These are phyloP conservation scores for Metellina segmentata DNA, from an alignment of 2,888 invertebrate species.

Conservation along the genomic window DNA sequence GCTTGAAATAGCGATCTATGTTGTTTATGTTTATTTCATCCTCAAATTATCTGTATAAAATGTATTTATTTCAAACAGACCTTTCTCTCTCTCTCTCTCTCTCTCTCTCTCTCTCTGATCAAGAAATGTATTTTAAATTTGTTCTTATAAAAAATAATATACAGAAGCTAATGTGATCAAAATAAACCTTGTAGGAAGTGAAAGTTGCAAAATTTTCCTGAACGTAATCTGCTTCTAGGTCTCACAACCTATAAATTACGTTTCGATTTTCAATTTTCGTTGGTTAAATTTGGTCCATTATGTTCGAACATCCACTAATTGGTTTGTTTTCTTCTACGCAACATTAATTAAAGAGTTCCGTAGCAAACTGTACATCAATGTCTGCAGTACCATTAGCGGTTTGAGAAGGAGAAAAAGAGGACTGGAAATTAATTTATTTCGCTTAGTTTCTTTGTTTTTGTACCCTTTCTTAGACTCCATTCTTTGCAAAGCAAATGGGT, in stretches of 20 bases:
- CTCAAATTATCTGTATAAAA: too few relatives aligned
- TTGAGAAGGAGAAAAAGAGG: constrained; percentile 40
- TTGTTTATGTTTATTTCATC: too few relatives aligned
- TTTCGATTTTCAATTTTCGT: constrained; percentile 54
- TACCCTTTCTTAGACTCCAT: constrained; percentile 8
- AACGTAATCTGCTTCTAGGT: constrained; percentile 18
- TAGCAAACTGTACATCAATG: constrained; percentile 53
- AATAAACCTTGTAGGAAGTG: background rate
- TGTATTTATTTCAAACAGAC: too few relatives aligned
- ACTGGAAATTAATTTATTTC: constrained; percentile 61
- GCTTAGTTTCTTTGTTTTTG: constrained; percentile 18
- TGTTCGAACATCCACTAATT: constrained; percentile 45
- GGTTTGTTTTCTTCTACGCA: constrained; percentile 56
- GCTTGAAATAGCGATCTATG: too few relatives aligned
- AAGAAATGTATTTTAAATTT: too few relatives aligned
- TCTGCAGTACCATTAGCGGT: constrained; percentile 61
- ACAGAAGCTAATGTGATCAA: background rate
- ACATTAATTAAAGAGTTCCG: constrained; percentile 58
- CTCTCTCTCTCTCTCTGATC: too few relatives aligned
- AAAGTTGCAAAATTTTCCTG: background rate
- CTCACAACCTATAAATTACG: constrained; percentile 53
- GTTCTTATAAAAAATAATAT: too few relatives aligned
- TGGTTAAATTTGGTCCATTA: constrained; percentile 41
- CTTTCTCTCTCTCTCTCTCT: too few relatives aligned
- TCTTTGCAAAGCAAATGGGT: constrained; percentile 11